A percentile compares a stretch with the other conserved stretches of the same genome.
Evolutionary conservation across 2,113 vertebrate genomes (phyloP).

Genomic region (Chlamydotis undulata): DNA sequence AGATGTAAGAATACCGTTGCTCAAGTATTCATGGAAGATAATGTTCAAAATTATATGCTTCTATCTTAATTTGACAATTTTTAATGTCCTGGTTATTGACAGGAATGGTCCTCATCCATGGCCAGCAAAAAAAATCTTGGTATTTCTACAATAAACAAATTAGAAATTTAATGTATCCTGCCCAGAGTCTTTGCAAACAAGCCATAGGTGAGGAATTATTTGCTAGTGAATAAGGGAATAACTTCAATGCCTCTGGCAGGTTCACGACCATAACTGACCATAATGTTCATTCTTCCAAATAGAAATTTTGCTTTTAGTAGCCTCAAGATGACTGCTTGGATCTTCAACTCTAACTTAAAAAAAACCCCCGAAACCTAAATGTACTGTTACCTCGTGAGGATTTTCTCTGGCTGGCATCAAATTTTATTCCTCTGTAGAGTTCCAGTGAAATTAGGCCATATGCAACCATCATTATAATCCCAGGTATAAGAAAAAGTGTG

Average conservation of each 20-base stretch:
- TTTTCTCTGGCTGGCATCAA: constrained; percentile 86
- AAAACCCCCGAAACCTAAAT: neutral
- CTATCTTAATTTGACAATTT: neutral
- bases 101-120: neutral
- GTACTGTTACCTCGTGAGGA: constrained; percentile 81
- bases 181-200: neutral
- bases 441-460: constrained; percentile 95
- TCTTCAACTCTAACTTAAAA: neutral
- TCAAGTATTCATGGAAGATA: neutral
- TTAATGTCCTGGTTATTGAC: neutral
- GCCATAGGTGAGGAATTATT: neutral
- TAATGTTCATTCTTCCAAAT: neutral
- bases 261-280: neutral
- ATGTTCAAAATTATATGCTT: neutral
- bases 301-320: neutral
- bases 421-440: constrained; percentile 92
- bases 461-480: constrained; percentile 91
- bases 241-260: neutral
- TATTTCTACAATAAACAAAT: neutral
- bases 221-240: neutral
- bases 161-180: neutral
- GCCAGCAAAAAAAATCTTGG: neutral
- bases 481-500: constrained; percentile 93
- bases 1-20: neutral
- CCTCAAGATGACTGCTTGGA: neutral